phyloP scores from a whole-genome alignment of 1,140 invertebrate species.

The Drosophila chauvacae region DNA sequence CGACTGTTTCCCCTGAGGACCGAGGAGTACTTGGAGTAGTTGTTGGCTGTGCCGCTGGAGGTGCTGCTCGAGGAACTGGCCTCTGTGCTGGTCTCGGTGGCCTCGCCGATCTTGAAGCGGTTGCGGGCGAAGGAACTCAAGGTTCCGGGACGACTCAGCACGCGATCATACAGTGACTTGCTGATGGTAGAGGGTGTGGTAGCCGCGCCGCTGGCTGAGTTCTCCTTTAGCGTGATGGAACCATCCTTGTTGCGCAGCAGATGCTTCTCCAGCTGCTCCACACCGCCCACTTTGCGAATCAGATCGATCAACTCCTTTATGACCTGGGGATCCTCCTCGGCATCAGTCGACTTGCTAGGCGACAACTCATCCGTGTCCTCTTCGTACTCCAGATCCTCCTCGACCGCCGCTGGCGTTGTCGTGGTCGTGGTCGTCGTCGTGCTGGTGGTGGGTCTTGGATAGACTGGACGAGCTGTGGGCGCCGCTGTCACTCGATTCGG shows the following conservation, averaged over 20 bases:
- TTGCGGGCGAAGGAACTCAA: constrained; percentile 68
- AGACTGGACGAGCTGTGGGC: constrained; percentile 55
- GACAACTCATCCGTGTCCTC: constrained; percentile 87
- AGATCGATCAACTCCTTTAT: constrained; percentile 93
- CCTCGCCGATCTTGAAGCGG: constrained; percentile 38
- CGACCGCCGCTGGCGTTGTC: constrained; percentile 71
- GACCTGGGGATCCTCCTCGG: constrained; percentile 92
- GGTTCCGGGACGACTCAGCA: constrained; percentile 86
- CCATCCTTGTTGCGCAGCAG: constrained; percentile 86
- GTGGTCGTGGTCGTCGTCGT: constrained; percentile 79
- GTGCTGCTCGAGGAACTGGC: constrained; percentile 1
- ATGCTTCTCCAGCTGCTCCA: constrained; percentile 93
- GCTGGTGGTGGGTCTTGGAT: constrained; percentile 84
- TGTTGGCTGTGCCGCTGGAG: constrained; percentile 7
- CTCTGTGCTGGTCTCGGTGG: constrained; percentile 21
- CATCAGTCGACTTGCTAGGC: constrained; percentile 76
- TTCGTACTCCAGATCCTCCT: constrained; percentile 88
- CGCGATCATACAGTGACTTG: constrained; percentile 90
- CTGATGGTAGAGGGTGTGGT: constrained; percentile 86
- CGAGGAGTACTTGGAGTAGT: constrained; percentile 79
- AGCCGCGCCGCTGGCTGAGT: constrained; percentile 43
- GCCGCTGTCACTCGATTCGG: constrained; percentile 73
- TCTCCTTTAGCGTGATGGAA: constrained; percentile 65
- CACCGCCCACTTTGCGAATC: constrained; percentile 93
- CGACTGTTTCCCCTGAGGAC: constrained; percentile 86